Conservation (phyloP, 1,140 invertebrate species). For the Lepidurus packardi region DNA sequence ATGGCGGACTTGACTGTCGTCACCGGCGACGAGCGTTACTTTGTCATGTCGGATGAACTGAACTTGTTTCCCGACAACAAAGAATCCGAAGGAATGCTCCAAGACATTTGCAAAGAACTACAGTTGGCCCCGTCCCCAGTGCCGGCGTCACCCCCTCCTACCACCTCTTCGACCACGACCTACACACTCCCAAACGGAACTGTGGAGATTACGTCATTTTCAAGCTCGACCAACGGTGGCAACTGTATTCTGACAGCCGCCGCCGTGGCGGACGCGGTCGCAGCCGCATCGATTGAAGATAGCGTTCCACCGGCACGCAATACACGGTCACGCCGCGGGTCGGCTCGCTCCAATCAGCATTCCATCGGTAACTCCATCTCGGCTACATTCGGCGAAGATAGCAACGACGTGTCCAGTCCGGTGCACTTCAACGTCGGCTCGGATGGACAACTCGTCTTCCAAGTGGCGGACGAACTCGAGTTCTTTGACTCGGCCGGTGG, state of each 20-base stretch:
- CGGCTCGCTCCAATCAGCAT: background rate
- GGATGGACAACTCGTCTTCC: background rate
- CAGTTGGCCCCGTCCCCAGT: background rate
- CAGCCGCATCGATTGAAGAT: background rate
- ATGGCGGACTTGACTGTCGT: background rate
- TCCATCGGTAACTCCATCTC: background rate
- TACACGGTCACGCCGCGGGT: background rate
- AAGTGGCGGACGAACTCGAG: background rate
- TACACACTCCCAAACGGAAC: background rate
- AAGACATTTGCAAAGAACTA: background rate
- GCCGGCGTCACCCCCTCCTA: background rate
- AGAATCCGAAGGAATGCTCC: slow-evolving; percentile 3
- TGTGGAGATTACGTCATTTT: background rate
- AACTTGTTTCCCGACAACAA: slow-evolving; percentile 1
- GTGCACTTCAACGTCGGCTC: background rate
- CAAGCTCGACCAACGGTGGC: background rate
- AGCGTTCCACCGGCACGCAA: background rate
- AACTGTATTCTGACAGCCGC: background rate
- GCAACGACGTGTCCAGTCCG: background rate
- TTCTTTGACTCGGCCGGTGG: background rate
- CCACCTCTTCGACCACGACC: background rate
- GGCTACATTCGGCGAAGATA: background rate
- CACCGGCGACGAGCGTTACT: background rate
- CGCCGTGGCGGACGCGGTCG: background rate
- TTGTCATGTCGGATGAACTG: background rate